A percentile compares a stretch with the other conserved stretches of the same genome.
These are phyloP conservation scores for Balaeniceps rex DNA, from an alignment of 2,113 vertebrate species.

Conservation along the genomic window DNA sequence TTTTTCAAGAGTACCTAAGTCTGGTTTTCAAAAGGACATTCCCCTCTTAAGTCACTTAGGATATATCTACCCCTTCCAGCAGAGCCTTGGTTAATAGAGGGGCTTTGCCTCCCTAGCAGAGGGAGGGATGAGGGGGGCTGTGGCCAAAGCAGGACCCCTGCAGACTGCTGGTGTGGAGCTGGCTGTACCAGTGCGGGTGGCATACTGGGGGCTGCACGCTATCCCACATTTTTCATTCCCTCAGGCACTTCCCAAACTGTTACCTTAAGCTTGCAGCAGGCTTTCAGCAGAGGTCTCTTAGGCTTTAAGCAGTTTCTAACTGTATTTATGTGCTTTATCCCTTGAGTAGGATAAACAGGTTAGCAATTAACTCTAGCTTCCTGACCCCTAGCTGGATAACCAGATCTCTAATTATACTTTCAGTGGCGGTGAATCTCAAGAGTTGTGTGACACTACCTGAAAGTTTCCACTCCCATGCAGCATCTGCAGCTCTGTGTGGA, in stretches of 20 bases:
- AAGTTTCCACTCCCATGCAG: not conserved
- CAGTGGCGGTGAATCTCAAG: constrained; percentile 51
- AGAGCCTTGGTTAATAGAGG: not conserved
- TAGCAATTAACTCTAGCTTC: constrained; percentile 67
- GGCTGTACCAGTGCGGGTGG: accelerated
- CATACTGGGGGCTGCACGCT: accelerated
- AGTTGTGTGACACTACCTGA: constrained; percentile 9
- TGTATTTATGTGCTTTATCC: constrained; percentile 60
- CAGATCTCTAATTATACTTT: constrained; percentile 67
- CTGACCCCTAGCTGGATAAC: constrained; percentile 66
- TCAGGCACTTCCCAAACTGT: not conserved
- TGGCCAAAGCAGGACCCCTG: not conserved
- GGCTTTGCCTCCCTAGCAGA: not conserved
- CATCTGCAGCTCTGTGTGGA: not conserved
- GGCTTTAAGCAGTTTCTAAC: constrained; percentile 51
- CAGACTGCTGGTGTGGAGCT: not conserved
- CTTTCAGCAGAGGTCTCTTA: constrained; percentile 46
- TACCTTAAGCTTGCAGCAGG: constrained; percentile 6
- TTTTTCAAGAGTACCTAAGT: not conserved
- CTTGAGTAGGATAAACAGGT: constrained; percentile 69
- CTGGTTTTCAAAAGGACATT: not conserved
- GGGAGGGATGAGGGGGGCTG: not conserved
- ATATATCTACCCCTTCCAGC: not conserved
- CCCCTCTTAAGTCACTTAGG: not conserved
- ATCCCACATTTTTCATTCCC: not conserved